Evolutionary conservation across 2,888 invertebrate genomes (phyloP), one percentile per base, ranked within the genome.

Genomic region (Minunthozetes semirufus): DNA sequence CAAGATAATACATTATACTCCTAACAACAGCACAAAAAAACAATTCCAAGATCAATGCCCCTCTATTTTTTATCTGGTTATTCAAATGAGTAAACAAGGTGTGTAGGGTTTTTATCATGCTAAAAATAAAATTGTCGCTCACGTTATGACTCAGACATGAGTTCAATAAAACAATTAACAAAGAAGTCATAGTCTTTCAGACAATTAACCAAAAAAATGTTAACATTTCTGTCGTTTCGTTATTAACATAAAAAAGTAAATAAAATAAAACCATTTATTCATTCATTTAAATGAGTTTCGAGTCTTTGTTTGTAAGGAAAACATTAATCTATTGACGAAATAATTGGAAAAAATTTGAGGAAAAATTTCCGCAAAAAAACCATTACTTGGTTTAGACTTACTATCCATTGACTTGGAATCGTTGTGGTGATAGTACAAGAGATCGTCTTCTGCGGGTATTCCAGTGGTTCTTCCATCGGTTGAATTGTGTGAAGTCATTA

Each of bases 401-500:
- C 59, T 59, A 27, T 59, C 27, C 59, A 59, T 27, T 27, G 59
- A 27, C 25, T 59, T 59, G 27, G 59, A 25, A n/a, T 59, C 59
- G 59, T 25, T 25, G 27, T 59, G 59, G 17, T 59, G 15, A 19
- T 53, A 53, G 27, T 59, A 59, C 1, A 59, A 15, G 25, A 59
- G 9, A 13, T 25, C 27, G 25, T 59, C 27, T 2, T 59, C 13
- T 6, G 59, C 19, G 25, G 59, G 15, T 3, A 59, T 27, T 6
- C 59, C 59, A 9, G 9, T 25, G 13, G 59, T 59, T 3, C 15
- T 25, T 4, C 59, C 59, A 59, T 59, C 59, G 27, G n/a, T 59
- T 25, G 59, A 59, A 27, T 59, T 59, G 25, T 59, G 25, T 11
- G 59, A 25, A 59, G 59, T 59, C 59, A 59, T 59, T 11, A 59